These are phyloP conservation scores for Drosophila sordidula DNA, from an alignment of 2,888 invertebrate species.

Conservation along the genomic window DNA sequence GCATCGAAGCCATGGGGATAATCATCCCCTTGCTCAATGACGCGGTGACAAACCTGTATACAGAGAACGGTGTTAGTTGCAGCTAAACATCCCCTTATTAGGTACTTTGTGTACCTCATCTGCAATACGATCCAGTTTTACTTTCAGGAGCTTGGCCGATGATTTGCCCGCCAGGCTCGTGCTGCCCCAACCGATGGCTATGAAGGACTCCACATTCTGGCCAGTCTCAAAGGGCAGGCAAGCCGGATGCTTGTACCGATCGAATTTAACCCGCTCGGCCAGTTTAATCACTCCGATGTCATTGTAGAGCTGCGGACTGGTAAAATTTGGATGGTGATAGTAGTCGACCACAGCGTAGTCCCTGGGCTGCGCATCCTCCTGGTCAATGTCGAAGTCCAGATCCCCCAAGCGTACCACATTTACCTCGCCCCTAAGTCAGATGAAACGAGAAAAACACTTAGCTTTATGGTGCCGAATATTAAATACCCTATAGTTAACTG, in stretches of 20 bases:
- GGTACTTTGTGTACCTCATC: constrained; percentile 37
- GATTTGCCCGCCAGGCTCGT: constrained; percentile 76
- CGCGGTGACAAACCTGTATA: constrained; percentile 47
- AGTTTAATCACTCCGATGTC: constrained; percentile 87
- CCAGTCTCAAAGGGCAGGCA: constrained; percentile 83
- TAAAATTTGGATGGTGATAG: constrained; percentile 78
- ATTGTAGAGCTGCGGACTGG: constrained; percentile 83
- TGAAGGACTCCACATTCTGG: constrained; percentile 59
- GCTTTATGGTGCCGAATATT: too few relatives aligned
- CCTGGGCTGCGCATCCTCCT: constrained; percentile 74
- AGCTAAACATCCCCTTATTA: background rate
- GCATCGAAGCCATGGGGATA: constrained; percentile 63
- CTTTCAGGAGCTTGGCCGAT: constrained; percentile 86
- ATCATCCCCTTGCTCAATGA: constrained; percentile 48
- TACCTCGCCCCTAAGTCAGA: constrained; percentile 65
- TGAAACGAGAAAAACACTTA: too few relatives aligned
- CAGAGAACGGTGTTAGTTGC: background rate
- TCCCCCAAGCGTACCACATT: constrained; percentile 81
- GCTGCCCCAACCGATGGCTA: constrained; percentile 86
- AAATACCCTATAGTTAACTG: too few relatives aligned
- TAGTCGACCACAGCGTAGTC: constrained; percentile 72
- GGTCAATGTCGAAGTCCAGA: constrained; percentile 69
- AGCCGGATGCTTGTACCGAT: constrained; percentile 85
- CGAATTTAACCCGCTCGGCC: constrained; percentile 80
- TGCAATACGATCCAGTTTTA: constrained; percentile 85